Conservation (phyloP, 2,797 vertebrate genomes). For the Thamnophis elegans region DNA sequence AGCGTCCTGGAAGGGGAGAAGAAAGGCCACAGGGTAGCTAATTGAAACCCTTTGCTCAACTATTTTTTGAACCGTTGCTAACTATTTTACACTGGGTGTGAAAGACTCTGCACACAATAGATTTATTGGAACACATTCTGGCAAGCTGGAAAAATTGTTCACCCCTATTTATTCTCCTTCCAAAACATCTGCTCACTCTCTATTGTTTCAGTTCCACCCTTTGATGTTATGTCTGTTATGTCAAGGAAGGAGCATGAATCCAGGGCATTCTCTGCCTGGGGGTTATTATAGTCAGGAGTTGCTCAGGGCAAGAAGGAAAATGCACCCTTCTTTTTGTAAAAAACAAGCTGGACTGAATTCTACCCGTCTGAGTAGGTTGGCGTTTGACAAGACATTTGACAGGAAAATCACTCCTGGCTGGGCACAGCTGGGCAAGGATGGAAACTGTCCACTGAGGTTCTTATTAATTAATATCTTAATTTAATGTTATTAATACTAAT, state of each 20-base stretch:
- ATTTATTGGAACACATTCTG: background rate
- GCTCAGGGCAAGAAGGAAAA: background rate
- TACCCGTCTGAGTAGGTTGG: background rate
- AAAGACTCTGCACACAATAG: background rate
- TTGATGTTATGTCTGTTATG: rapidly evolving
- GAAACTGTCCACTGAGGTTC: background rate
- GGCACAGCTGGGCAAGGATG: background rate
- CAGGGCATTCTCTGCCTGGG: background rate
- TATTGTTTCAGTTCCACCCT: background rate
- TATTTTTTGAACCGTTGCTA: background rate
- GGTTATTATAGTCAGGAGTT: background rate
- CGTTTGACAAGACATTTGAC: background rate
- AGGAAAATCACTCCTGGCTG: background rate
- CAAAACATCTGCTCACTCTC: background rate
- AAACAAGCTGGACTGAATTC: background rate
- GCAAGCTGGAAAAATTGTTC: background rate
- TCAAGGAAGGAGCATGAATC: background rate
- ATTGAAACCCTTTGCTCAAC: background rate
- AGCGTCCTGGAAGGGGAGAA: background rate
- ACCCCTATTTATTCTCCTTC: background rate
- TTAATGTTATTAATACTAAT: constrained; percentile 17
- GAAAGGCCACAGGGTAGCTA: background rate
- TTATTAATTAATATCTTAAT: constrained; percentile 24
- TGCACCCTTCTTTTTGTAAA: background rate
- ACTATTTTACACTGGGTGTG: constrained; percentile 4